Conservation (phyloP, 2,888 invertebrate species). For the Tinea semifulvella region DNA sequence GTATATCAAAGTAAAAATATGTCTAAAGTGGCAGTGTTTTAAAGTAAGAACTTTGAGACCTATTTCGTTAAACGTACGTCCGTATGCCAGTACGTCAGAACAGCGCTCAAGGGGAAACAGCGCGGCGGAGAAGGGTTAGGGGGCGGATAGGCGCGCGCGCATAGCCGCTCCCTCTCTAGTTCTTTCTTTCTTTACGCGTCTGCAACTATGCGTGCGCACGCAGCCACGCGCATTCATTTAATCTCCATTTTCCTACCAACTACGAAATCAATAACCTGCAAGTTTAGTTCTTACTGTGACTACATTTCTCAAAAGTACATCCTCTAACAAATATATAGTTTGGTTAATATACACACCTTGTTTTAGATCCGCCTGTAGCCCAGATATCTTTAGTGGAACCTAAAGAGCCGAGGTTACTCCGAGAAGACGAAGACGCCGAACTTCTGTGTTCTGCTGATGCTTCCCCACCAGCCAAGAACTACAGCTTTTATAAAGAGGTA, state of each 20-base stretch:
- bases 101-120: too few relatives aligned
- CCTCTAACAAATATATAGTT: not conserved
- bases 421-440: slow-evolving; percentile 81
- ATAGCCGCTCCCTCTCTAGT: too few relatives aligned
- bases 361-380: slow-evolving; percentile 82
- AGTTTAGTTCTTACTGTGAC: too few relatives aligned
- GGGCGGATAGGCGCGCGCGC: not conserved
- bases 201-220: too few relatives aligned
- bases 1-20: not conserved
- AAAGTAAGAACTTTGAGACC: not conserved
- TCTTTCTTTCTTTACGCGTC: too few relatives aligned
- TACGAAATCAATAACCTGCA: too few relatives aligned
- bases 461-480: slow-evolving; percentile 76
- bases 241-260: too few relatives aligned
- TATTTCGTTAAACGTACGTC: too few relatives aligned
- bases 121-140: too few relatives aligned
- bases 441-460: slow-evolving; percentile 82
- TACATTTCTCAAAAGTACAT: not conserved
- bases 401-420: slow-evolving; percentile 69
- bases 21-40: not conserved
- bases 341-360: slow-evolving; percentile 23
- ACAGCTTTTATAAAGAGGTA: slow-evolving; percentile 85
- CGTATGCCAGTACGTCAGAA: too few relatives aligned
- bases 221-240: too few relatives aligned
- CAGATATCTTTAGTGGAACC: slow-evolving; percentile 70